phyloP scores from a whole-genome alignment of 2,113 vertebrate species.

The Morphnarchus princeps region DNA sequence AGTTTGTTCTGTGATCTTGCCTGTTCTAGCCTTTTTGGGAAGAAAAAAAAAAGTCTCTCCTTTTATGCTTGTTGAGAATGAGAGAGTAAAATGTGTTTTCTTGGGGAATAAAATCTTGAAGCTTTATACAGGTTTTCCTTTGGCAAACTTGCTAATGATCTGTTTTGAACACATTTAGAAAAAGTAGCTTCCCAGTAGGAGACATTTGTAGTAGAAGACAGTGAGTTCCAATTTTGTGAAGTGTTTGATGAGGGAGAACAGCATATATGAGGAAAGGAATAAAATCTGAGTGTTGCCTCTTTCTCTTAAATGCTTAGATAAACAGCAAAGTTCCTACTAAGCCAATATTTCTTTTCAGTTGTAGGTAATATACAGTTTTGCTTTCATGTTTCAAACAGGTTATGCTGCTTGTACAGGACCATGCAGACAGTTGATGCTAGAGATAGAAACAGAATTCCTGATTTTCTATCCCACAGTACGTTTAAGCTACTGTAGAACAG shows the following conservation, averaged over 20 bases:
- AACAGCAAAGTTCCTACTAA: not conserved
- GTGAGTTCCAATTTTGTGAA: not conserved
- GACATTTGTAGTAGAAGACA: not conserved
- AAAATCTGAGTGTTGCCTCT: not conserved
- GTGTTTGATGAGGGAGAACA: slow-evolving; percentile 30
- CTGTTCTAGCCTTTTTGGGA: not conserved
- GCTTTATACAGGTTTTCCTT: not conserved
- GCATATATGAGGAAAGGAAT: not conserved
- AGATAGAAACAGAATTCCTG: not conserved
- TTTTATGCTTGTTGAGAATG: not conserved
- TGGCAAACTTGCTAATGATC: slow-evolving; percentile 14
- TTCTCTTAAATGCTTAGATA: not conserved
- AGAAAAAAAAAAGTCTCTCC: not conserved
- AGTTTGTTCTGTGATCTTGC: not conserved
- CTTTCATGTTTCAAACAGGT: not conserved
- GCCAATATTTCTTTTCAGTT: not conserved
- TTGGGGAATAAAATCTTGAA: not conserved
- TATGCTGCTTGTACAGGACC: not conserved
- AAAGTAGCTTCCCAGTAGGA: not conserved
- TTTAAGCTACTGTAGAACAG: not conserved
- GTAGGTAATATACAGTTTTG: not conserved
- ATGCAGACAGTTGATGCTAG: not conserved
- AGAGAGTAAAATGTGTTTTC: not conserved
- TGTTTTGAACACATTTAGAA: slow-evolving; percentile 13
- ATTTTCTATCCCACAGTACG: not conserved